Base-by-base conservation (phyloP, 2,113 vertebrate genomes). In the Pyxicephalus adspersus region DNA sequence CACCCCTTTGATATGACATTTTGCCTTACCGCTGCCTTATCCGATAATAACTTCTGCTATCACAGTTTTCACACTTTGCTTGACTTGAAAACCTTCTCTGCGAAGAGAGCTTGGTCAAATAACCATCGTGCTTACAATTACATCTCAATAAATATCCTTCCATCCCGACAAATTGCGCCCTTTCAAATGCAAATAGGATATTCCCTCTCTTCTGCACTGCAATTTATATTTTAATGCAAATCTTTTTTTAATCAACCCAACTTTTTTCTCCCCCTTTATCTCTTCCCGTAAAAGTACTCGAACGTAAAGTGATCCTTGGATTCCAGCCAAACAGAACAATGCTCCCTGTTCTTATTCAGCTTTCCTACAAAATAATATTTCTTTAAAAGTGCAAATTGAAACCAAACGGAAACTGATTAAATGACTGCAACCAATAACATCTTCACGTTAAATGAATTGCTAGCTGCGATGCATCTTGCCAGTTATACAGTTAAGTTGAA, bases 301-400 rank as follows among this genome's bases (percentile, higher is more conserved):
- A 20, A 64, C n/a, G 28, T 54, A 65, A n/a, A 65, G 61, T 54
- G 26, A 77, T 65, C 22, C 19, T 65, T 65, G 75, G 63, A 26
- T 26, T 5, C 29, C 9, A n/a, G 38, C 75, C 75, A 77, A 17
- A 54, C 8, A 31, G 61, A 15, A 65, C 75, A 54, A 54, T 31
- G 45, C 75, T 31, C 25, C 45, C 9, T 2, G 17, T 51, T 50
- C 29, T 76, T 52, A 19, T 28, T 25, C 9, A 15, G 18, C 34
- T 65, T 64, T 28, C 45, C 29, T 19, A 45, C 75, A 65, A 76
- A 76, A 77, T 52, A 61, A 29, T 77, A 77, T 65, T 77, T 77
- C 61, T 64, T 29, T 65, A 77, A 74, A 77, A 77, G 75, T 65
- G 61, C 61, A 77, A 77, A 77, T 77, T 65, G 61, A 77, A 77